Conservation (phyloP, 2,888 invertebrate genomes). For the Marasmarcha lunaedactyla region DNA sequence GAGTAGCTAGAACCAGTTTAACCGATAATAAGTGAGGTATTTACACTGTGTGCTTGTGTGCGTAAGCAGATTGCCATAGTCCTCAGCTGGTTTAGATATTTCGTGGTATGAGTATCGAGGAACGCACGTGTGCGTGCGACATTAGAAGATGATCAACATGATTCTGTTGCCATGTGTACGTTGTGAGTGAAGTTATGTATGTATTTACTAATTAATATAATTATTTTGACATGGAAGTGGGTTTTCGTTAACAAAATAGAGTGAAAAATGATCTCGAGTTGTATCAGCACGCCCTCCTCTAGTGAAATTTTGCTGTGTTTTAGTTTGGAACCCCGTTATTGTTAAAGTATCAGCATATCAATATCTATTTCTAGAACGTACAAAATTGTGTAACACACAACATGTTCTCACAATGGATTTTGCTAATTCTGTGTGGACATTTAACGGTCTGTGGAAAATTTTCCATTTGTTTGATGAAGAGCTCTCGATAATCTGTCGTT, state of each 20-base stretch:
- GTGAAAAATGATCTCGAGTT: constrained; percentile 9
- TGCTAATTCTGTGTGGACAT: not conserved
- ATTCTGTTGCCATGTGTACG: no score
- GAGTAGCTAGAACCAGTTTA: no score
- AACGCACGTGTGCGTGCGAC: no score
- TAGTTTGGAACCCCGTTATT: constrained; percentile 9
- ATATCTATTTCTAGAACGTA: constrained; percentile 5
- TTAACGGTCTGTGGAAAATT: constrained; percentile 6
- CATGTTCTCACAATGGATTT: constrained; percentile 6
- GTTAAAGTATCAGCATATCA: constrained; percentile 8
- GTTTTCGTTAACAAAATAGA: constrained; percentile 13
- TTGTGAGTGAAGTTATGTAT: no score
- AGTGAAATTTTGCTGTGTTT: constrained; percentile 9
- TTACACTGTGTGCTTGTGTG: no score
- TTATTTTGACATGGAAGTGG: constrained; percentile 12
- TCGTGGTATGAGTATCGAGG: no score
- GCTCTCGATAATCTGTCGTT: constrained; percentile 7
- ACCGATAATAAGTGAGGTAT: no score
- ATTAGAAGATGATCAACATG: no score
- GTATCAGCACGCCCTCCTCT: constrained; percentile 8
- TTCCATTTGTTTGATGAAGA: constrained; percentile 5
- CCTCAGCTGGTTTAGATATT: no score
- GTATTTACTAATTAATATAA: constrained; percentile 11
- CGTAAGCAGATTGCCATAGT: no score
- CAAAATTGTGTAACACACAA: constrained; percentile 9